These are phyloP conservation scores for Drosophila pseudoobscura DNA, from an alignment of 1,140 invertebrate genomes.

Conservation along the genomic window DNA sequence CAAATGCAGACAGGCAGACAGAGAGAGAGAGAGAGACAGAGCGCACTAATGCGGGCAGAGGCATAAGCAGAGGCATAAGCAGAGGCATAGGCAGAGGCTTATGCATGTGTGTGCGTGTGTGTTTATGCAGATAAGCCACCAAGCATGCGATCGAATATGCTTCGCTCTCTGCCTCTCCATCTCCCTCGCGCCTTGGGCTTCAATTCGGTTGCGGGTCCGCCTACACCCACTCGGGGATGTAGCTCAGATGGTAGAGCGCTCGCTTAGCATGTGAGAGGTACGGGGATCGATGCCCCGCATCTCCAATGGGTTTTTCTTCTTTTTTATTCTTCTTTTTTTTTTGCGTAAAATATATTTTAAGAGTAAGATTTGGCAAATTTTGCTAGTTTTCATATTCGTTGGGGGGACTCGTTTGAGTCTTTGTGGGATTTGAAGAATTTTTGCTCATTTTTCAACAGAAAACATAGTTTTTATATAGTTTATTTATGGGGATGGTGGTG, in stretches of 20 bases:
- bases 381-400: too few relatives aligned
- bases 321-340: too few relatives aligned
- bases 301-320: slow-evolving; percentile 61
- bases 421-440: not conserved
- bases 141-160: slow-evolving; percentile 9
- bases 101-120: not conserved
- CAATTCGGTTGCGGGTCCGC: not conserved
- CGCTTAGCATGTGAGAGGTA: slow-evolving; percentile 93
- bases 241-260: slow-evolving; percentile 93
- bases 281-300: slow-evolving; percentile 91
- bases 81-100: too few relatives aligned
- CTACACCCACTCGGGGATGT: slow-evolving; percentile 80
- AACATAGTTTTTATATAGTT: too few relatives aligned
- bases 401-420: too few relatives aligned
- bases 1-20: slow-evolving; percentile 16
- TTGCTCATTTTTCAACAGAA: not conserved
- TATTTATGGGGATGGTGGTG: too few relatives aligned
- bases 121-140: slow-evolving; percentile 23
- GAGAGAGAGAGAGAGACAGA: not conserved
- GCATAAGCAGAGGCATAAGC: too few relatives aligned
- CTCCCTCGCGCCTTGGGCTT: not conserved
- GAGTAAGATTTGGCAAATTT: too few relatives aligned
- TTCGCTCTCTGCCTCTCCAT: not conserved
- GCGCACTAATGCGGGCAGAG: not conserved
- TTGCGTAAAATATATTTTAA: too few relatives aligned